phyloP scores from a whole-genome alignment of 2,797 vertebrate genomes.

The Coregonus ussuriensis region DNA sequence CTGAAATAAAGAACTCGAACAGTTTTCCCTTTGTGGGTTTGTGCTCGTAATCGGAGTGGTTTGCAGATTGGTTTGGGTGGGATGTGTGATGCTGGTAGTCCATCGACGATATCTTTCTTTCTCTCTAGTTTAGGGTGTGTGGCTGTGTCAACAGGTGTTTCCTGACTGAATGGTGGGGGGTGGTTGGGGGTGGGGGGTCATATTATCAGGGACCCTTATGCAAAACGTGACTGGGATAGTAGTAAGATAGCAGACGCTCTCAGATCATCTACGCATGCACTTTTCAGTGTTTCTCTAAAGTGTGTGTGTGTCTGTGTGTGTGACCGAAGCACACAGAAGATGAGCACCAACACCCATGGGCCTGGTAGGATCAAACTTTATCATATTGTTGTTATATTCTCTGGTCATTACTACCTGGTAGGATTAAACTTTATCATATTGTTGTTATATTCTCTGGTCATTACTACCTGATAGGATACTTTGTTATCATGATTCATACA shows the following conservation, averaged over 20 bases:
- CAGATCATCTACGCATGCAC: too few species aligned
- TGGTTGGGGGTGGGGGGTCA: not conserved
- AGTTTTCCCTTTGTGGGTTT: not conserved
- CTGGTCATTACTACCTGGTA: too few species aligned
- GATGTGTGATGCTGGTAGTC: too few species aligned
- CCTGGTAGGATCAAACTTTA: conserved; percentile 36
- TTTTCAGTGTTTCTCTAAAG: not conserved
- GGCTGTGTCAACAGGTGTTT: conserved; percentile 50
- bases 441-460: too few species aligned
- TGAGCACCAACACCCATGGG: conserved; percentile 38
- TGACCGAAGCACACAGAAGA: conserved; percentile 5
- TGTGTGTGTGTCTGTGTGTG: not conserved
- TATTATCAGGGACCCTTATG: conserved; percentile 32
- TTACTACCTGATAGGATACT: too few species aligned
- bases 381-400: not conserved
- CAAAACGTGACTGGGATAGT: conserved; percentile 40
- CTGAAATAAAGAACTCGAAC: not conserved
- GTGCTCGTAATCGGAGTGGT: not conserved
- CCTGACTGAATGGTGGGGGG: conserved; percentile 36
- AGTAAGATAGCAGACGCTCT: too few species aligned
- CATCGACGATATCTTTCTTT: too few species aligned
- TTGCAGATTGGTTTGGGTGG: conserved; percentile 1
- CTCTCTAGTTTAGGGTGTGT: not conserved
- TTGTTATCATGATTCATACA: too few species aligned
- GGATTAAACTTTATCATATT: too few species aligned